Base-by-base conservation (phyloP, 2,797 vertebrate species). In the Halcyon badia region DNA sequence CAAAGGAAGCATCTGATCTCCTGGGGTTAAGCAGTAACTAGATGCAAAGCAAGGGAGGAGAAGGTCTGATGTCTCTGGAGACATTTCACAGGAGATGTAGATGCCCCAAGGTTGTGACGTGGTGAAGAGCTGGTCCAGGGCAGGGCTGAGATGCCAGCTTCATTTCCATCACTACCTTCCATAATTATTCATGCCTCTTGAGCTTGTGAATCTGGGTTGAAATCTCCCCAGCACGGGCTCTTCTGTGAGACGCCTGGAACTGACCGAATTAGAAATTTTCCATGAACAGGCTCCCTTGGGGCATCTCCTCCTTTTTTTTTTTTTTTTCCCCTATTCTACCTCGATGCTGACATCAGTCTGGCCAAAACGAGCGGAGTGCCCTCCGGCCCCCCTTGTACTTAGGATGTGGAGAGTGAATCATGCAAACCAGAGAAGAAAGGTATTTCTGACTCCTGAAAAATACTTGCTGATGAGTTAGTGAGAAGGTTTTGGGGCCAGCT, bases 221-320 rank as follows among this genome's bases (percentile, higher is more conserved):
- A 91, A 61, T 42, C 71, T 94, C 85, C 85, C 69, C 37, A 89
- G 71, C 0, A 1, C 54, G 61, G 66, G 26, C 49, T 72, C 37
- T 62, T 66, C 78, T 58, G 31, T 21, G 37, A 90, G 75, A 92
- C 60, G 83, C 79, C 68, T 85, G 78, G 58, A 90, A 58, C 49
- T 54, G 95, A 71, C 95, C 79, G 71, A 92, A 94, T 94, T 68
- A 96, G 95, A 88, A 86, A 42, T 72, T 92, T 96, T 96, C 89
- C 84, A 85, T 17, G 57, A 91, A 80, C 33, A 46, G 76, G 17
- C 54, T 94, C 94, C 84, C 93, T 17, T 80, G 90, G 35, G 92
- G 41, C 41, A 81, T 62, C 58, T 81, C 26, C 78, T 92, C 49
- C 25, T 73, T 92, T 87, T 90, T 69, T 30, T 49, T 46, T 46